Evolutionary conservation across 1,140 invertebrate species (phyloP).

Genomic region (Anastrepha obliqua): DNA sequence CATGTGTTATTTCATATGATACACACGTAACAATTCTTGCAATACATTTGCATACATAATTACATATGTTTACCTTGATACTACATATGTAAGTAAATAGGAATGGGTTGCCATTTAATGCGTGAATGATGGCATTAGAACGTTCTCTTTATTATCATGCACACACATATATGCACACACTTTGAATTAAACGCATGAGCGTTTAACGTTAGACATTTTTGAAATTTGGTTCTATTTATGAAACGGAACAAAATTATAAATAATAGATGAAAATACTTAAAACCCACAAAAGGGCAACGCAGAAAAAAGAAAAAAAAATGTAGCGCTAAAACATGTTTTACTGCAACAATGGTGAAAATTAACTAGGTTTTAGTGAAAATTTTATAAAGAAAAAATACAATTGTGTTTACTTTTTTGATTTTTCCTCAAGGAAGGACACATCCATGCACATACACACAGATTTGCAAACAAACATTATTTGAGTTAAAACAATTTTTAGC

Average conservation of each 20-base stretch:
- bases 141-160: conserved; percentile 26
- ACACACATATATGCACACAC: not conserved
- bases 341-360: not conserved
- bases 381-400: conserved; percentile 4
- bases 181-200: conserved; percentile 25
- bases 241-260: not conserved
- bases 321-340: not conserved
- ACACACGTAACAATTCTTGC: conserved; percentile 9
- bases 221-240: conserved; percentile 35
- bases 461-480: conserved; percentile 23
- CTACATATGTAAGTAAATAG: conserved; percentile 21
- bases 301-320: not conserved
- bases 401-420: conserved; percentile 41
- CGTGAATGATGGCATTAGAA: conserved; percentile 36
- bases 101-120: conserved; percentile 26
- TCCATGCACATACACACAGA: not conserved
- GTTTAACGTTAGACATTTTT: conserved; percentile 32
- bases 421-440: conserved; percentile 34
- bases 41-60: conserved; percentile 44
- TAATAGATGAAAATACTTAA: conserved; percentile 1
- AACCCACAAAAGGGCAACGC: not conserved
- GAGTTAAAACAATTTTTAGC: conserved; percentile 48
- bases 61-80: conserved; percentile 11
- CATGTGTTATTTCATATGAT: conserved; percentile 11
- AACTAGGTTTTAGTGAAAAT: conserved; percentile 21